phyloP scores from a whole-genome alignment of 2,888 invertebrate species.

The Drosophila silvestris region DNA sequence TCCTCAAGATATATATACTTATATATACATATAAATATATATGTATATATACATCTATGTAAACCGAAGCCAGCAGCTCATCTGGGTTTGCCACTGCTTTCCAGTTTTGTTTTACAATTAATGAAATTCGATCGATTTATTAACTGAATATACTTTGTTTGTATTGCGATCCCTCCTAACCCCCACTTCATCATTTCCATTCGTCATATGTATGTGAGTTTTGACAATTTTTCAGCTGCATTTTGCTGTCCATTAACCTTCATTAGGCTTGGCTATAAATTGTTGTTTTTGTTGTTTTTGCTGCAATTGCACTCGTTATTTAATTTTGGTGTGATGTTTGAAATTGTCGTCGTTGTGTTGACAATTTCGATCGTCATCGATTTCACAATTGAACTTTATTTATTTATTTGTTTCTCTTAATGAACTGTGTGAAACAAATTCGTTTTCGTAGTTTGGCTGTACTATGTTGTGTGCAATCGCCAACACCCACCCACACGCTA shows the following conservation, averaged over 20 bases:
- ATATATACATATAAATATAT: background rate
- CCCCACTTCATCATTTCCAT: background rate
- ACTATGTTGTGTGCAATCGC: conserved; percentile 37
- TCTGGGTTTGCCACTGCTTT: conserved; percentile 28
- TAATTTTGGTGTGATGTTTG: conserved; percentile 19
- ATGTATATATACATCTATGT: background rate
- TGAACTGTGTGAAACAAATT: conserved; percentile 74
- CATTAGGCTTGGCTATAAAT: conserved; percentile 63
- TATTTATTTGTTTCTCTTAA: conserved; percentile 72
- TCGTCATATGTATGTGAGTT: conserved; percentile 18
- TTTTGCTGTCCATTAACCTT: conserved; percentile 77
- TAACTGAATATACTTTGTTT: conserved; percentile 66
- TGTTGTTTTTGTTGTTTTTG: conserved; percentile 29
- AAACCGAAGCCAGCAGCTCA: conserved; percentile 30
- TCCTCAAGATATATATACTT: conserved; percentile 50
- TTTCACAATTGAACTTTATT: conserved; percentile 78
- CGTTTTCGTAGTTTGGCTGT: conserved; percentile 12
- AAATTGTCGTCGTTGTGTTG: conserved; percentile 50
- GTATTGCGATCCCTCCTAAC: conserved; percentile 19
- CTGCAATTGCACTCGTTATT: conserved; percentile 30
- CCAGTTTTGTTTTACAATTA: conserved; percentile 79
- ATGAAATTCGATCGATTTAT: conserved; percentile 83
- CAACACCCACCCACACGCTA: conserved; percentile 42
- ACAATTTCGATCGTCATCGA: conserved; percentile 64
- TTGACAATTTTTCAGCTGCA: conserved; percentile 51